Evolutionary conservation across 2,797 vertebrate species (phyloP).

Genomic region (Galagoides demidoff): DNA sequence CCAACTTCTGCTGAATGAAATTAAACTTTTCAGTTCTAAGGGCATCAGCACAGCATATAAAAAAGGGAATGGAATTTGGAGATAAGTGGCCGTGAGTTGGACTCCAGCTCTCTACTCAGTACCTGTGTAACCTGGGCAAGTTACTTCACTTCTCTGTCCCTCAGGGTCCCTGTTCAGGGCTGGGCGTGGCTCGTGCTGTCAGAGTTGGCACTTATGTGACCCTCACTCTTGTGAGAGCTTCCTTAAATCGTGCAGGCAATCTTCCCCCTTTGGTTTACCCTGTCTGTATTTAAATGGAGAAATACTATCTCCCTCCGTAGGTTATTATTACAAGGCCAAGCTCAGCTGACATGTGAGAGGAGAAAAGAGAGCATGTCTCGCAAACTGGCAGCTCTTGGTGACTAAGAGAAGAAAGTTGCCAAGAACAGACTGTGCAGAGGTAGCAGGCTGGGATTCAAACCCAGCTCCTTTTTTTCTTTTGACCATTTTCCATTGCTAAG

Average conservation of each 20-base stretch:
- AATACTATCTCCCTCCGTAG: background rate
- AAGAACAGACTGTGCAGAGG: background rate
- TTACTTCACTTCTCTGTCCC: background rate
- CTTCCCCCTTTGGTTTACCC: background rate
- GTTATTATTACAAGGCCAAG: background rate
- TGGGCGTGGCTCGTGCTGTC: accelerated
- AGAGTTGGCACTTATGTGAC: background rate
- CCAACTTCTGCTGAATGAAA: background rate
- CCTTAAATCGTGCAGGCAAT: background rate
- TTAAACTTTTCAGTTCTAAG: background rate
- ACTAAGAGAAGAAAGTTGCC: background rate
- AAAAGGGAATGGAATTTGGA: background rate
- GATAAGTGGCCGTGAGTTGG: background rate
- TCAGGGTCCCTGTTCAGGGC: background rate
- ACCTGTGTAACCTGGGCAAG: background rate
- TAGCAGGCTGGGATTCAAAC: background rate
- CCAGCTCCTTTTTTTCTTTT: background rate
- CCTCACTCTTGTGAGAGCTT: background rate
- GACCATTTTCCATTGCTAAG: background rate
- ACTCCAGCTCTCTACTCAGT: background rate
- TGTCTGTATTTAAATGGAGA: background rate
- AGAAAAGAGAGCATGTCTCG: background rate
- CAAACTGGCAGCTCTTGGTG: background rate
- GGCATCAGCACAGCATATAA: accelerated
- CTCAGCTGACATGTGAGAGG: background rate